phyloP scores from a whole-genome alignment of 23 tunicate genomes.

The Diplosoma virens region DNA sequence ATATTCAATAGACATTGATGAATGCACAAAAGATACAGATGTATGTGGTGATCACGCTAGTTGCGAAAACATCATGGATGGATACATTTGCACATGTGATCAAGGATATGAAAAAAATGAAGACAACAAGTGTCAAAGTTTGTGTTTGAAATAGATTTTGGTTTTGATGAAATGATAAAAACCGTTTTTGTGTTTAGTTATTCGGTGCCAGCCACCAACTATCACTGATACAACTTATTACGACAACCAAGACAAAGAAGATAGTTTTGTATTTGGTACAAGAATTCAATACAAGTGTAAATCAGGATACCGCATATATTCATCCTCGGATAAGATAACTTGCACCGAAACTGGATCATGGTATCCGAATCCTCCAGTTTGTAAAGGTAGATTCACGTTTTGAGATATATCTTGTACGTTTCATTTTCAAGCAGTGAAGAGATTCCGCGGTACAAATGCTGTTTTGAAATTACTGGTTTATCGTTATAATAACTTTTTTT shows the following conservation, averaged over 20 bases:
- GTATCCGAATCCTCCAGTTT: conserved; percentile 31
- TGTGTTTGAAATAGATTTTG: neutral
- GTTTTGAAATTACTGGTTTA: too few relatives aligned
- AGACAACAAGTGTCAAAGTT: neutral
- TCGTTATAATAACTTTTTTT: too few relatives aligned
- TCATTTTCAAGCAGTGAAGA: too few relatives aligned
- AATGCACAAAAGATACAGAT: conserved; percentile 25
- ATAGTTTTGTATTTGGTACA: neutral
- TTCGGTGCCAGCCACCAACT: neutral
- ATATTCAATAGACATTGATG: conserved; percentile 59
- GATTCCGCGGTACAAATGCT: too few relatives aligned
- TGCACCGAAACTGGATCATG: conserved; percentile 32
- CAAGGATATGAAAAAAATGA: conserved; percentile 12
- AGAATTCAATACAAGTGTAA: neutral
- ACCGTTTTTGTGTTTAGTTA: too few relatives aligned
- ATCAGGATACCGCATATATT: neutral
- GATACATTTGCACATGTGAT: conserved; percentile 34
- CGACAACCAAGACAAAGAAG: neutral
- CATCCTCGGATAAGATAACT: neutral
- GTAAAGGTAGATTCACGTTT: conserved; percentile 27
- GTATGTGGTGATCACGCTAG: conserved; percentile 29
- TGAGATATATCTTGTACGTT: neutral
- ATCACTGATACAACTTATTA: neutral
- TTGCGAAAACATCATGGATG: conserved; percentile 17
- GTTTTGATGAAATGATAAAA: neutral